Base-by-base conservation (phyloP, 1,140 invertebrate genomes). In the Homarus americanus region DNA sequence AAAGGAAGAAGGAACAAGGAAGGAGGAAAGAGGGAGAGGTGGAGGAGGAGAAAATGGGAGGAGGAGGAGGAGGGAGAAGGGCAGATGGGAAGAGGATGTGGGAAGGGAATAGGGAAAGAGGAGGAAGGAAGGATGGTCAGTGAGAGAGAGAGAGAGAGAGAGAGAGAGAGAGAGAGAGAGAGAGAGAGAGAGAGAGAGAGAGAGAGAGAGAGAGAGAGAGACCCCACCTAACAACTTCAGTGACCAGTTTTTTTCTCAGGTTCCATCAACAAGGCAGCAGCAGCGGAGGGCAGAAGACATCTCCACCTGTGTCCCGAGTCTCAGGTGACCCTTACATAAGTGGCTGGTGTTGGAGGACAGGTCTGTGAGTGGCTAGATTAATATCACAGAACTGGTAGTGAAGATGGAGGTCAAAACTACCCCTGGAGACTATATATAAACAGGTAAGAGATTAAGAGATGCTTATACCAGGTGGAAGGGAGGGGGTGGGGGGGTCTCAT, bases 151-250 rank as follows among this genome's bases (percentile, higher is more conserved):
- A n/a, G n/a, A n/a, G n/a, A 63, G 53, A 63, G 53, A 63, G 9
- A 9, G 9, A 75, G 73, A 9, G 1, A 34, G 9, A 34, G 9
- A 1, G 73, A 9, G 73, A 75, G 73, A 75, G 75, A 76, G 75
- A 76, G 75, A 36, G 28, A 76, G 75, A 76, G 75, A 38, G 75
- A 76, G 75, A 76, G 75, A 38, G 75, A 76, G 75, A 76, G 75
- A 38, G 75, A 76, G 75, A 76, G 75, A 38, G 75, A 76, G 75
- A 76, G 75, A 76, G 75, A 76, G 75, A 76, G 75, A n/a, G n/a
- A n/a, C n/a, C n/a, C n/a, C n/a, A n/a, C n/a, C n/a, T n/a, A n/a
- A n/a, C n/a, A n/a, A n/a, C n/a, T 24, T 17, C 41, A 34, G 73
- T 75, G 20, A 75, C 41, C 36, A 75, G 41, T n/a, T n/a, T 75